Conservation (phyloP, 2,113 vertebrate species). For the Chascanopsetta lugubris region DNA sequence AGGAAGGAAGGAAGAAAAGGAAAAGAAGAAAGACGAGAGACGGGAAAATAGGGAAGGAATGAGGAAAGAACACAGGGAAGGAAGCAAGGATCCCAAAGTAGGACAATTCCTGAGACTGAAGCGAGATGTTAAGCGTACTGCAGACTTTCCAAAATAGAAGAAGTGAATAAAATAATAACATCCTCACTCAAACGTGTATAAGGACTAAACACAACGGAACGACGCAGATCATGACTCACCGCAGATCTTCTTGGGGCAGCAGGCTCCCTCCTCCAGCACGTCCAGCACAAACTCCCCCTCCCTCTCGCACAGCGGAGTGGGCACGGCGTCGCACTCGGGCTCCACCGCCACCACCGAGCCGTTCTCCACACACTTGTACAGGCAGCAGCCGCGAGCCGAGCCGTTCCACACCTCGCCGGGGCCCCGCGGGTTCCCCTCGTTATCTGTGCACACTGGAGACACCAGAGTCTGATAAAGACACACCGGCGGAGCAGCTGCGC, state of each 20-base stretch:
- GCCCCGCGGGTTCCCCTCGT: conserved; percentile 84
- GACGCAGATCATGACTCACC: too few relatives aligned
- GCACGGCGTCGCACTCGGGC: conserved; percentile 85
- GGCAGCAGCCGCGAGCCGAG: conserved; percentile 88
- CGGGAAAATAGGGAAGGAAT: too few relatives aligned
- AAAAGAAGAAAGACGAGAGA: too few relatives aligned
- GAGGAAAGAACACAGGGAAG: too few relatives aligned
- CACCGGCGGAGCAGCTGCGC: not conserved
- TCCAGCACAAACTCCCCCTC: conserved; percentile 89
- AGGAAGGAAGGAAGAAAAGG: too few relatives aligned
- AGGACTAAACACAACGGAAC: too few relatives aligned
- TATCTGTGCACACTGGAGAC: conserved; percentile 90
- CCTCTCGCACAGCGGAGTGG: conserved; percentile 84
- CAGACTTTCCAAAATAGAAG: too few relatives aligned
- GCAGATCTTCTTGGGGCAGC: conserved; percentile 92
- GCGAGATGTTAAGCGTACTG: too few relatives aligned
- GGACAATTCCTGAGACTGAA: too few relatives aligned
- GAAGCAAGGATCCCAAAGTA: too few relatives aligned
- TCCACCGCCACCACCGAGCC: conserved; percentile 90
- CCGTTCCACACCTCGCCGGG: conserved; percentile 93
- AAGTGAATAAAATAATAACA: too few relatives aligned
- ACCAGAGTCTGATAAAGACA: conserved; percentile 18
- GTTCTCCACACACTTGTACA: conserved; percentile 90
- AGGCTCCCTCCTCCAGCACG: conserved; percentile 85
- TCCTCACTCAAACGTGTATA: too few relatives aligned